Evolutionary conservation across 2,113 vertebrate genomes (phyloP).

Genomic region (Lycaon pictus): DNA sequence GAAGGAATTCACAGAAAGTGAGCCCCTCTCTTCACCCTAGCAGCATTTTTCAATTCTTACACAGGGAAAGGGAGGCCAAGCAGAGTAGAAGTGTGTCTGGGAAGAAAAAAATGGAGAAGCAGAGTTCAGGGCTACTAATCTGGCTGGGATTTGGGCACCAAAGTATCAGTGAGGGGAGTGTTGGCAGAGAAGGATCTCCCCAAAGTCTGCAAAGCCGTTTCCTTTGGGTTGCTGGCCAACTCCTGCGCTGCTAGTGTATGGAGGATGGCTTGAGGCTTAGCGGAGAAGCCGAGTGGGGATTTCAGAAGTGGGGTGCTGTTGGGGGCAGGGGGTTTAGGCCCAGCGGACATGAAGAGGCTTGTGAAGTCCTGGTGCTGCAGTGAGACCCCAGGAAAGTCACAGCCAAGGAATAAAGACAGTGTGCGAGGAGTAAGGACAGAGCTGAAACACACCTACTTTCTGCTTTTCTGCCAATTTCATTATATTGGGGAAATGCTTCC

Average conservation of each 20-base stretch:
- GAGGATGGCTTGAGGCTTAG: neutral
- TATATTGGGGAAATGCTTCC: neutral
- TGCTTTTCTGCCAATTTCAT: neutral
- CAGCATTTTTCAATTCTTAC: neutral
- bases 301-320: neutral
- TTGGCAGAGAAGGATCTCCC: neutral
- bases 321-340: neutral
- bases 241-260: neutral
- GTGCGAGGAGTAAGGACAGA: neutral
- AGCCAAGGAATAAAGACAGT: neutral
- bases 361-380: neutral
- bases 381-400: neutral
- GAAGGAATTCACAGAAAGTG: neutral
- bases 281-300: neutral
- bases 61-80: neutral
- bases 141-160: neutral
- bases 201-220: neutral
- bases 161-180: neutral
- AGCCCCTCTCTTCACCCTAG: neutral
- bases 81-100: neutral
- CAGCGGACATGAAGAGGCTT: neutral
- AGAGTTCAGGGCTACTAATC: neutral
- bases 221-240: neutral
- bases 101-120: neutral
- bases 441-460: neutral